phyloP scores from a whole-genome alignment of 2,888 invertebrate genomes.

The Panopea generosa region DNA sequence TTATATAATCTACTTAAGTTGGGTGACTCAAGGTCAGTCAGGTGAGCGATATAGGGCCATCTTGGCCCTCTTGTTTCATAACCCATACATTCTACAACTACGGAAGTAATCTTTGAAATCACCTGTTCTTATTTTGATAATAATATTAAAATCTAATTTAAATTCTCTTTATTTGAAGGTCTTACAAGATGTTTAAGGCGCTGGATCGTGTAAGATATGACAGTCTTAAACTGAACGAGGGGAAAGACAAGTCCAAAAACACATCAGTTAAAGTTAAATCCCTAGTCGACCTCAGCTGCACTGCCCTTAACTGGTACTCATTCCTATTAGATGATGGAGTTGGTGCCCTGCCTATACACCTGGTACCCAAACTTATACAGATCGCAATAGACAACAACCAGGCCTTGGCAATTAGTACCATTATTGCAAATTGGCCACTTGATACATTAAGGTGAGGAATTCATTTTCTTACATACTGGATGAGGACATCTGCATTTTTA shows the following conservation, averaged over 20 bases:
- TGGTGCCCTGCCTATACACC: constrained; percentile 60
- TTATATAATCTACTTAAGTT: too few relatives aligned
- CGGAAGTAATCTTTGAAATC: too few relatives aligned
- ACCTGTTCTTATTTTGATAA: too few relatives aligned
- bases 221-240: constrained; percentile 61
- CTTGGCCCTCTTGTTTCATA: too few relatives aligned
- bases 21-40: too few relatives aligned
- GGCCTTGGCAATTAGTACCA: constrained; percentile 64
- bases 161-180: too few relatives aligned
- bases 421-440: constrained; percentile 77
- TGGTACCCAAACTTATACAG: constrained; percentile 67
- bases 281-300: constrained; percentile 65
- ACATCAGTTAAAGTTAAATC: constrained; percentile 36
- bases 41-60: too few relatives aligned
- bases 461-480: too few relatives aligned
- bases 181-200: constrained; percentile 70
- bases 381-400: constrained; percentile 66
- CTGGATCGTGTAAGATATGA: constrained; percentile 72
- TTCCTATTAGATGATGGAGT: constrained; percentile 30
- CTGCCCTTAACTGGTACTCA: constrained; percentile 56
- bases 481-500: too few relatives aligned
- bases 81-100: too few relatives aligned
- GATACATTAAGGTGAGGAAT: constrained; percentile 69
- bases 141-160: too few relatives aligned
- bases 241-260: constrained; percentile 30